Evolutionary conservation across 2,797 vertebrate species (phyloP), one percentile per base, ranked within the genome.

Genomic region (Pseudochirops corinnae): DNA sequence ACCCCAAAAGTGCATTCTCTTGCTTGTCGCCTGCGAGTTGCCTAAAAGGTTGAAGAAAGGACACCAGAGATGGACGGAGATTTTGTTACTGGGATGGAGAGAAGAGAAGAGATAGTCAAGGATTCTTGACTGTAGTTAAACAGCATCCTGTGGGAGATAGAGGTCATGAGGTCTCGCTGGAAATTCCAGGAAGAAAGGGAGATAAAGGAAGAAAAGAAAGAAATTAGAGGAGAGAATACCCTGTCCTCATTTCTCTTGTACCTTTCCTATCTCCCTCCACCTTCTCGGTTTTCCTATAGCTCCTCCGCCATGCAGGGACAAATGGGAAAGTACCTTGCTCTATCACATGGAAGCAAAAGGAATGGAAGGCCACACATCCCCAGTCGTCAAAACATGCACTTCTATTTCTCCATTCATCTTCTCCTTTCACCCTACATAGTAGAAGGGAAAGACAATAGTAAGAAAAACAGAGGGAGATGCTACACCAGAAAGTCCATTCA

Each of bases 1-100:
- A 90, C 92, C 94, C 90, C 60, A 67, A 93, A 96, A 96, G 90
- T 93, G 24, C 50, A n/a, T 74, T 93, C 55, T 92, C 74, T 87
- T 92, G 58, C 90, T 9, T 18, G 62, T 28, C 67, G 57, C 92
- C 1, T 24, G 58, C 2, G 7, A 93, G 52, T 90, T 92, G 39
- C 55, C 28, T 74, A 5, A 6, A 96, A 92, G 90, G 52, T 91
- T 14, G 13, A 7, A 58, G 7, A 94, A 55, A 52, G 55, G 56
- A 90, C 3, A 74, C n/a, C 5, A 90, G 67, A 52, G 56, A 1
- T 0, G 46, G 57, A 46, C 60, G 90, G 24, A 62, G 93, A 90
- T 93, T 60, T 57, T 2, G 18, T 82, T 14, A 39, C 92, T 0
- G 56, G n/a, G 56, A 82, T 14, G 56, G 90, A 4, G 11, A 26